Percentiles rank a stretch among this genome's conserved stretches.
These are phyloP conservation scores for Dryobota labecula DNA, from an alignment of 2,888 invertebrate species.

Conservation along the genomic window DNA sequence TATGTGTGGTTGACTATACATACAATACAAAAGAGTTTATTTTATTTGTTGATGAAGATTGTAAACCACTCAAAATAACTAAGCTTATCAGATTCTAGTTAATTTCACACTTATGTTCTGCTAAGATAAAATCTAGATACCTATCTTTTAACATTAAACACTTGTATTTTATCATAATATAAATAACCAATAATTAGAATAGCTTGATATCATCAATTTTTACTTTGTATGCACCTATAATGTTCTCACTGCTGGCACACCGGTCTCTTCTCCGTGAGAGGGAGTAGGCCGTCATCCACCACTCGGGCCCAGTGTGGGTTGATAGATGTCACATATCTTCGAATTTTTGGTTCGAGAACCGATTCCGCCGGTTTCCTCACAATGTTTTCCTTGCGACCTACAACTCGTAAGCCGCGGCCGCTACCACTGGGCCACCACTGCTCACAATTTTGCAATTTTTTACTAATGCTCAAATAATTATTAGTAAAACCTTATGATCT, in stretches of 20 bases:
- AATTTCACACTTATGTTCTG: constrained; percentile 21
- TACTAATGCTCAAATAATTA: neutral
- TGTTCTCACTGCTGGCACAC: no score
- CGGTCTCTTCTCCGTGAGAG: no score
- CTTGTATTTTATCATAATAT: neutral
- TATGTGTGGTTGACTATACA: neutral
- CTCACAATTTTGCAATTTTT: no score
- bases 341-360: no score
- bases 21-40: neutral
- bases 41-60: constrained; percentile 2
- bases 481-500: neutral
- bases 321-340: no score
- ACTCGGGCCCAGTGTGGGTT: no score
- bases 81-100: constrained; percentile 28
- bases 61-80: constrained; percentile 16
- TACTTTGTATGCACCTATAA: no score
- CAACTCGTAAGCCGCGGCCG: no score
- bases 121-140: constrained; percentile 35
- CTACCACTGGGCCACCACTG: no score
- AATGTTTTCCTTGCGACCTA: no score
- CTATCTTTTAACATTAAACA: constrained; percentile 19
- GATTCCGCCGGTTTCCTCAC: no score
- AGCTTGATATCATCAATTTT: constrained; percentile 8
- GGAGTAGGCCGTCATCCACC: no score
- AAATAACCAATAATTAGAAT: constrained; percentile 13